Evolutionary conservation across 1,140 invertebrate genomes (phyloP).

Genomic region (Brachionus rotundiformis): DNA sequence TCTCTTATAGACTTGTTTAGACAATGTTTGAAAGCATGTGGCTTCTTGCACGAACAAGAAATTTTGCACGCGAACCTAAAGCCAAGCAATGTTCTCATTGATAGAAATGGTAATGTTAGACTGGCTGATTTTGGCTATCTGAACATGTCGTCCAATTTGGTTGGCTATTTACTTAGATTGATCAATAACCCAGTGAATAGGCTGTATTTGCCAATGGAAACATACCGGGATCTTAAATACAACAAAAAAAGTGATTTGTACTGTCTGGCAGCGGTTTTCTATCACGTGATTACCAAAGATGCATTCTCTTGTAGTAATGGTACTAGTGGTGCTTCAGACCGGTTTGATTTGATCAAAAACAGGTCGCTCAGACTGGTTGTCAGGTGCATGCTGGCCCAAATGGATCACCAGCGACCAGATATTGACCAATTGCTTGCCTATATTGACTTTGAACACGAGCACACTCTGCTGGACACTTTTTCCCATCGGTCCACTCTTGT

Average conservation of each 20-base stretch:
- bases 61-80: conserved; percentile 36
- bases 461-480: not conserved
- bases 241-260: conserved; percentile 32
- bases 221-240: not conserved
- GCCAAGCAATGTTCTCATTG: conserved; percentile 2
- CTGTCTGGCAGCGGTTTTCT: not conserved
- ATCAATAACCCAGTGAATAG: not conserved
- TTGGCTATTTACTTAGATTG: not conserved
- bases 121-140: conserved; percentile 7
- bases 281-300: not conserved
- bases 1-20: conserved; percentile 7
- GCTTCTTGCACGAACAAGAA: not conserved
- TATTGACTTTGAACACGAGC: not conserved
- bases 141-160: not conserved
- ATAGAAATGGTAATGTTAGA: not conserved
- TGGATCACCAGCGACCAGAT: not conserved
- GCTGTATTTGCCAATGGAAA: not conserved
- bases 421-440: not conserved
- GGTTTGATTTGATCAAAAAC: not conserved
- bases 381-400: not conserved
- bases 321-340: not conserved
- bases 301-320: not conserved
- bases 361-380: not conserved
- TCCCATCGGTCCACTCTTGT: not conserved
- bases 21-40: conserved; percentile 11